Conservation (phyloP, 2,888 invertebrate genomes). For the Synergus japonicus region DNA sequence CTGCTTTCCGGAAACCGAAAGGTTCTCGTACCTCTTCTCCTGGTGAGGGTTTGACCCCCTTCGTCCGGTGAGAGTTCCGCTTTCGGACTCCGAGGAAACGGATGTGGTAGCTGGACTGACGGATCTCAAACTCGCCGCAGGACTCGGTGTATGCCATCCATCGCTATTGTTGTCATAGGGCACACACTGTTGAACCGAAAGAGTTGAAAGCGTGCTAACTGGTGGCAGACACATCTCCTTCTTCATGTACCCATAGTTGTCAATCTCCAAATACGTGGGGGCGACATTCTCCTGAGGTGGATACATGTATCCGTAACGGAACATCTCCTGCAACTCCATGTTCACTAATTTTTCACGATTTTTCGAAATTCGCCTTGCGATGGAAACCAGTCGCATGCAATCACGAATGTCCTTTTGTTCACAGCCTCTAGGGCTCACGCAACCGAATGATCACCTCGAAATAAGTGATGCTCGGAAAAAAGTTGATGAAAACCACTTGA, state of each 20-base stretch:
- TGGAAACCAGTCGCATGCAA: not conserved
- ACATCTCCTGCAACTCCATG: conserved; percentile 76
- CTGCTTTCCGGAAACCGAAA: conserved; percentile 17
- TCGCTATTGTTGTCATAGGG: conserved; percentile 72
- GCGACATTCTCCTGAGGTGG: conserved; percentile 70
- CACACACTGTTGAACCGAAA: conserved; percentile 55
- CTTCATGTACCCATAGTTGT: conserved; percentile 63
- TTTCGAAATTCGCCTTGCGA: conserved; percentile 3
- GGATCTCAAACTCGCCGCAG: conserved; percentile 71
- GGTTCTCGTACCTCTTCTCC: conserved; percentile 43
- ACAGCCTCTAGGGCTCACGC: conserved; percentile 1
- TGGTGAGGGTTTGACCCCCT: conserved; percentile 49
- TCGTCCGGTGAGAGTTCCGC: conserved; percentile 50
- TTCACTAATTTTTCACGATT: not conserved
- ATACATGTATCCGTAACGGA: conserved; percentile 75
- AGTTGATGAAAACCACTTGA: conserved; percentile 24
- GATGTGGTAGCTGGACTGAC: conserved; percentile 73
- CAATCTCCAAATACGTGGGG: conserved; percentile 70
- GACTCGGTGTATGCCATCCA: conserved; percentile 76
- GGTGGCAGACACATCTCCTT: conserved; percentile 69
- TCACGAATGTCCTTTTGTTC: conserved; percentile 12
- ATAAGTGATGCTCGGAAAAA: not conserved
- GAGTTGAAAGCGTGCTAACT: conserved; percentile 64
- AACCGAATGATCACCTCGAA: not conserved
- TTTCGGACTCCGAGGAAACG: conserved; percentile 69